Evolutionary conservation across 2,113 vertebrate species (phyloP), one percentile per base, ranked within the genome.

Genomic region (Caracal caracal): DNA sequence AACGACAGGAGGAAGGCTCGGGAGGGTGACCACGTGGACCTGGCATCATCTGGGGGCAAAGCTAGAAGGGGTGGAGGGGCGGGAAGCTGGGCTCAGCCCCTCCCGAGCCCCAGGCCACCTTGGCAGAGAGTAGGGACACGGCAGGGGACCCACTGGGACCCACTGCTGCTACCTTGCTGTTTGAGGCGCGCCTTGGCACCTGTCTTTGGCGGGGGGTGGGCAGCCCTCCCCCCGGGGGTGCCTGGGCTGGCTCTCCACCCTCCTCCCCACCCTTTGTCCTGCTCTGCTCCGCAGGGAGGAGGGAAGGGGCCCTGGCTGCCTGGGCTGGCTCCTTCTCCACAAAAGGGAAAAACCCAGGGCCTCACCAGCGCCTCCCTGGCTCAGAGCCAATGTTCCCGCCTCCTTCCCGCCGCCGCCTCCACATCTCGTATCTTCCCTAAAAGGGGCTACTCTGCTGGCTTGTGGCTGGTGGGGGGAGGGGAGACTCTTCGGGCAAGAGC

Each of bases 331-430:
- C 51, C 79, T 84, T 97, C 90, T 96, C 97, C 97, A 97, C 93
- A 97, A 97, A 98, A 97, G 97, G 97, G 87, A 97, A 98, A 96
- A 90, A 83, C 80, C 51, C 61, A 26, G 90, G 66, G 88, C 70
- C 84, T 66, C 15, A 15, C 43, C n/a, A 33, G 84, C 0, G 15
- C 75, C 51, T 88, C 66, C 65, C 94, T 97, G 96, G 97, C 97
- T 40, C 2, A 0, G 8, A 13, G 96, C 97, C 93, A 10, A 40
- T 90, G 19, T 93, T 71, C 86, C 78, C 73, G 24, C 73, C 73
- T 75, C 73, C 73, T 26, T 73, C n/a, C 66, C 76, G 80, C 40
- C 76, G 80, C 40, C 40, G 40, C 96, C 97, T 88, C 83, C 26
- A 0, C 59, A 16, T 28, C 15, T 70, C 49, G 73, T 59, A 61